A percentile compares a stretch with the other conserved stretches of the same genome.
These are phyloP conservation scores for Lethenteron camtschaticum DNA, from an alignment of 2,113 vertebrate species.

Conservation along the genomic window DNA sequence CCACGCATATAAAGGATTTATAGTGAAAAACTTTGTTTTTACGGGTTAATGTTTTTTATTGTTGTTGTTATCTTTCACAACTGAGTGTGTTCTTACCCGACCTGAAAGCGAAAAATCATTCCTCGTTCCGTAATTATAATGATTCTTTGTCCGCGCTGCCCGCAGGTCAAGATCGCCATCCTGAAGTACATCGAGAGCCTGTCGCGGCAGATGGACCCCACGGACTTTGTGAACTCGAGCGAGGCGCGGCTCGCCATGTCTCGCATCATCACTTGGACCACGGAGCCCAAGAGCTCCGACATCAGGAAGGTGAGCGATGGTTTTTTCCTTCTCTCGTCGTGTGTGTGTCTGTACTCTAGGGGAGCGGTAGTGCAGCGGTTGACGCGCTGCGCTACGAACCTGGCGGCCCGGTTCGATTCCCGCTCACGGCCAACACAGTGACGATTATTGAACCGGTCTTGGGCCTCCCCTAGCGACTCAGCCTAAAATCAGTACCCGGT, in stretches of 20 bases:
- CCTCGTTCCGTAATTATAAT: neutral
- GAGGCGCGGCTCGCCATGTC: slow-evolving; percentile 91
- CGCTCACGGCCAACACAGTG: no score
- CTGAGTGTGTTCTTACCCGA: no score
- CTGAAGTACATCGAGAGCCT: slow-evolving; percentile 86
- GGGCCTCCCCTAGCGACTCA: neutral
- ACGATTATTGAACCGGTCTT: neutral
- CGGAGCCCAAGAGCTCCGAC: slow-evolving; percentile 95
- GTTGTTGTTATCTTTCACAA: no score
- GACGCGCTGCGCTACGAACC: no score
- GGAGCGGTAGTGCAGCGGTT: no score
- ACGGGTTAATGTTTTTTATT: no score
- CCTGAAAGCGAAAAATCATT: no score
- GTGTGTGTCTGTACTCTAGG: no score
- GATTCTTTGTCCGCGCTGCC: slow-evolving; percentile 7
- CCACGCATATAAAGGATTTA: no score
- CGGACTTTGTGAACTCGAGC: slow-evolving; percentile 88
- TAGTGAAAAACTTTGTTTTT: no score
- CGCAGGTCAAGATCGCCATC: slow-evolving; percentile 88
- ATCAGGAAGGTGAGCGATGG: slow-evolving; percentile 59
- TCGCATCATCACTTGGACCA: slow-evolving; percentile 97
- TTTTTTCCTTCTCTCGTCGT: no score
- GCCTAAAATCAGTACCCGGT: neutral
- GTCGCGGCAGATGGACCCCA: slow-evolving; percentile 82
- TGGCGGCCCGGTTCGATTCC: no score